These are phyloP conservation scores for Acridotheres tristis DNA, from an alignment of 2,797 vertebrate genomes.

Conservation along the genomic window DNA sequence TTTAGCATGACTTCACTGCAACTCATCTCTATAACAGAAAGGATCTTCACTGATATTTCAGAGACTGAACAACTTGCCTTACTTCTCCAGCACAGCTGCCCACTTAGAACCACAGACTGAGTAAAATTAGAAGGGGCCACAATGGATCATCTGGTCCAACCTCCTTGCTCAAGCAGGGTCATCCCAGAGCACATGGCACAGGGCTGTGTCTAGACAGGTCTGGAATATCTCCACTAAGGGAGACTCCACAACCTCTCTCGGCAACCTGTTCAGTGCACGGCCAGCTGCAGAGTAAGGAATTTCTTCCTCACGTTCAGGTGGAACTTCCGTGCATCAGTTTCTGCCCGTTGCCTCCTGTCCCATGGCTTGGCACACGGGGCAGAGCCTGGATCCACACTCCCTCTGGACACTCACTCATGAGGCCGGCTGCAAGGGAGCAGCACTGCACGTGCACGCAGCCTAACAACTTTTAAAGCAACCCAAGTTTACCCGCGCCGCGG, in stretches of 20 bases:
- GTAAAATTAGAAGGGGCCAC: background rate
- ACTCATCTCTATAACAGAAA: background rate
- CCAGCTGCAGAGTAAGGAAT: background rate
- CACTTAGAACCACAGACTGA: background rate
- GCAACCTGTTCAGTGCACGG: background rate
- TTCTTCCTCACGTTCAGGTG: background rate
- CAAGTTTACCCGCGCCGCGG: too few species aligned
- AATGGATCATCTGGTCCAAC: background rate
- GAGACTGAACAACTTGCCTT: background rate
- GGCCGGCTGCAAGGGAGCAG: too few species aligned
- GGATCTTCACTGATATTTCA: background rate
- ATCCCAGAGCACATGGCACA: background rate
- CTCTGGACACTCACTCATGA: too few species aligned
- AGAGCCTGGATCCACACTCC: background rate
- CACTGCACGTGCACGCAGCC: background rate
- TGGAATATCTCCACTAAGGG: too few species aligned
- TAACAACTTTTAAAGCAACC: background rate
- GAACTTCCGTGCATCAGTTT: background rate
- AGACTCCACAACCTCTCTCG: background rate
- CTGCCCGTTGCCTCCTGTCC: background rate
- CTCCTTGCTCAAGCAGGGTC: background rate
- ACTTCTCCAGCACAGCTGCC: background rate
- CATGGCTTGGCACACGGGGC: accelerated
- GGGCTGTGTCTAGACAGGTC: accelerated
- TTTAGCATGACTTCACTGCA: background rate